Conservation (phyloP, 2,797 vertebrate species). For the Gouania willdenowi region DNA sequence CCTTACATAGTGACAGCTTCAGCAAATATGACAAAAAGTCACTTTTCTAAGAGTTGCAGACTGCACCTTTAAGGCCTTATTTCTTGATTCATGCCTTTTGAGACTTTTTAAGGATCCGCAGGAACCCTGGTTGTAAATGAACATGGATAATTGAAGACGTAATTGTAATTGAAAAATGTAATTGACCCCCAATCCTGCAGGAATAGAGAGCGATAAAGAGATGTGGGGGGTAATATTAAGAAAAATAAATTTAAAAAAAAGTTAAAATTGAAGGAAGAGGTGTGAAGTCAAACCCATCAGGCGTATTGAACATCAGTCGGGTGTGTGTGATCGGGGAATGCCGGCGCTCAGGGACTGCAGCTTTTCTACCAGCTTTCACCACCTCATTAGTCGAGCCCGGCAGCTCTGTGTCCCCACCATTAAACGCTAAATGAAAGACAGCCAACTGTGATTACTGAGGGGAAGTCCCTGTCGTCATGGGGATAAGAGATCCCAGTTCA, state of each 20-base stretch:
- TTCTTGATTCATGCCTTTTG: too few species aligned
- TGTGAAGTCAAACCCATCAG: slow-evolving; percentile 19
- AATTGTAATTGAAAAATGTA: too few species aligned
- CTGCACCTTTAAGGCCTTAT: too few species aligned
- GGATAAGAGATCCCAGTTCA: slow-evolving; percentile 36
- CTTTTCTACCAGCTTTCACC: slow-evolving; percentile 45
- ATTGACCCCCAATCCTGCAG: too few species aligned
- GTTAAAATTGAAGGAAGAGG: slow-evolving; percentile 7
- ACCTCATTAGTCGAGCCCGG: slow-evolving; percentile 64
- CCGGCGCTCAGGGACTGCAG: slow-evolving; percentile 37
- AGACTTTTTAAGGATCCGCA: too few species aligned
- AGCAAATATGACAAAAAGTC: too few species aligned
- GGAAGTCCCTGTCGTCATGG: slow-evolving; percentile 60
- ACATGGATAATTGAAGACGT: too few species aligned
- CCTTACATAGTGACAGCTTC: too few species aligned
- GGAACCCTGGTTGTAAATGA: too few species aligned
- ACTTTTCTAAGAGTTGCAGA: too few species aligned
- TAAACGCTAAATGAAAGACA: slow-evolving; percentile 67
- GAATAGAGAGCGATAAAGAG: neutral
- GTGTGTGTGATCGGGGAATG: slow-evolving; percentile 52
- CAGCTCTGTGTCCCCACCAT: slow-evolving; percentile 55
- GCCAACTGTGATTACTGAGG: slow-evolving; percentile 57
- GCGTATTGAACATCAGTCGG: slow-evolving; percentile 37
- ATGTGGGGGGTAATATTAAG: neutral
- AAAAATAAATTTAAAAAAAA: neutral